Evolutionary conservation across 2,888 invertebrate species (phyloP).

Genomic region (Cartodere bifasciata): DNA sequence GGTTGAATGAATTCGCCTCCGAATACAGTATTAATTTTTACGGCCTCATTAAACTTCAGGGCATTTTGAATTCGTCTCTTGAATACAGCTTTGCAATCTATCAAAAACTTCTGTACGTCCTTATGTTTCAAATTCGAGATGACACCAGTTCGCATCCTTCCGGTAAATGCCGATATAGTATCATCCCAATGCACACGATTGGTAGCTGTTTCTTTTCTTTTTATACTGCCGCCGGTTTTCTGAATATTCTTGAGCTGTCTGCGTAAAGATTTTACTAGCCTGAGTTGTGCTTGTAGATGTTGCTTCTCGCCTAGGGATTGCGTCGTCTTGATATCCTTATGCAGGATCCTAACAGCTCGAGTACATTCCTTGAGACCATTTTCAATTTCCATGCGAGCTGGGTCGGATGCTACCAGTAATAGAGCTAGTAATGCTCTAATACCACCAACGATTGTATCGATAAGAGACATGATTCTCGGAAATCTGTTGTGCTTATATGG

Average conservation of each 20-base stretch:
- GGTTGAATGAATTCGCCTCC: slow-evolving; percentile 13
- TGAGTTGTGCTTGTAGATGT: slow-evolving; percentile 4
- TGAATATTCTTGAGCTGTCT: slow-evolving; percentile 4
- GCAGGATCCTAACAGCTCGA: neutral
- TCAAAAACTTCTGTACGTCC: slow-evolving; percentile 12
- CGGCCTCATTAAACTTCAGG: slow-evolving; percentile 11
- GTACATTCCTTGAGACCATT: slow-evolving; percentile 1
- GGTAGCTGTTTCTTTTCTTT: neutral
- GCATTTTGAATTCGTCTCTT: slow-evolving; percentile 11
- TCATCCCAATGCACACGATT: slow-evolving; percentile 10
- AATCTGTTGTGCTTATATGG: too few species aligned
- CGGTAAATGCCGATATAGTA: slow-evolving; percentile 7
- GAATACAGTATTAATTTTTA: slow-evolving; percentile 14
- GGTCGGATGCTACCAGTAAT: too few species aligned
- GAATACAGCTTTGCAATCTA: slow-evolving; percentile 12
- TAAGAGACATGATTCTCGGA: too few species aligned
- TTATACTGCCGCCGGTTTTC: neutral
- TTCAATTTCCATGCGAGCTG: too few species aligned
- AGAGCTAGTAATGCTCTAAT: too few species aligned
- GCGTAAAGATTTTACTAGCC: slow-evolving; percentile 6
- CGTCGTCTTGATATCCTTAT: neutral
- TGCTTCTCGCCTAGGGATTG: slow-evolving; percentile 10
- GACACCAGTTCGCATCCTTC: slow-evolving; percentile 9
- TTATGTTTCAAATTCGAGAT: slow-evolving; percentile 12
- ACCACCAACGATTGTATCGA: too few species aligned